Base-by-base conservation (phyloP, 2,797 vertebrate species). In the Molothrus ater region DNA sequence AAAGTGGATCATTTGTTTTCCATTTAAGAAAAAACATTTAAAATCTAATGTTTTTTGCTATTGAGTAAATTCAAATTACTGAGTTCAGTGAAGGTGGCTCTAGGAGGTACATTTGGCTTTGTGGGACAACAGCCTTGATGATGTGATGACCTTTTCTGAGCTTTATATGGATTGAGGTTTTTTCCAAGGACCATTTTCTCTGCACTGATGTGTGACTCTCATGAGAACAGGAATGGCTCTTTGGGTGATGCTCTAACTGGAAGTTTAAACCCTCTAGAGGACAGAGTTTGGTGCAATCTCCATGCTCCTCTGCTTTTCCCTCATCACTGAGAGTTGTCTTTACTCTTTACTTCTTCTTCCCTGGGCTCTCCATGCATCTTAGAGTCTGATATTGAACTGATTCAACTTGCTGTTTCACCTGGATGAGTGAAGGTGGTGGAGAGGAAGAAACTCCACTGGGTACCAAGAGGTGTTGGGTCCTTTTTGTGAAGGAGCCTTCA, bases 141-240 rank as follows among this genome's bases (percentile, higher is more conserved):
- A 40, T 60, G 28, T 10, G 51, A 54, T 86, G 47, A 61, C 7
- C 6, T 88, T 47, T 92, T 36, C 54, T 71, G 43, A 70, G 36
- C 31, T 92, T 90, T 21, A 6, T 69, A 32, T 31, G 15, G 59
- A 29, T 4, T 42, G 63, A 71, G 11, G 12, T 10, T 64, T 79
- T 51, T 34, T 38, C 10, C 38, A 53, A 84, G 29, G 19, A 11
- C 32, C 1, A 0, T 57, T 78, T 93, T 92, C 48, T 82, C 43
- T 73, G 32, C 19, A 12, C 4, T 11, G 12, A 18, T 38, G 4
- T 40, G 11, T 34, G 76, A 65, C 50, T 71, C 22, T 6, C 1
- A 0, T 0, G 1, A 13, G n/a, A 88, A 34, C n/a, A 45, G 48
- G 18, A 81, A 60, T 5, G 19, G 31, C 0, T 4, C 21, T 68